phyloP scores from a whole-genome alignment of 2,113 vertebrate species.

The Pithys albifrons region DNA sequence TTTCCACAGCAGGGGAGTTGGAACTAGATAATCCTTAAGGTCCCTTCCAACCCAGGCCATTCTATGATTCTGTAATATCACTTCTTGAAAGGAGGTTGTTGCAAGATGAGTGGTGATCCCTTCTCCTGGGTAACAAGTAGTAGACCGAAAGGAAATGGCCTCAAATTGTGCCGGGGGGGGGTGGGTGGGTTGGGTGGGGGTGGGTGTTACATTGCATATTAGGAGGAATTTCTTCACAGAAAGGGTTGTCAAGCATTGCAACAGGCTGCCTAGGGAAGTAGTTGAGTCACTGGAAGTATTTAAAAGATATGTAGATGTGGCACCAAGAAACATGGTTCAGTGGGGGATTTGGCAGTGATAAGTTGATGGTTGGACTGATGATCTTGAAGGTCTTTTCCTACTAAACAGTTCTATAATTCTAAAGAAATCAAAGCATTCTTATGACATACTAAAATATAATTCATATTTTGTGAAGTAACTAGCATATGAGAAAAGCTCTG shows the following conservation, averaged over 20 bases:
- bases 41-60: not conserved
- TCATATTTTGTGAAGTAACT: slow-evolving; percentile 34
- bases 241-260: not conserved
- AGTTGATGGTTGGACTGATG: not conserved
- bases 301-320: not conserved
- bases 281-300: not conserved
- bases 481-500: not conserved
- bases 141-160: not conserved
- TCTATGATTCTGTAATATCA: not conserved
- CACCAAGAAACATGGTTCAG: not conserved
- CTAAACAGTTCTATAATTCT: not conserved
- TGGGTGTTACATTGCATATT: not conserved
- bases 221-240: not conserved
- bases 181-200: too few relatives aligned
- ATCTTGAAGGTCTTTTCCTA: not conserved
- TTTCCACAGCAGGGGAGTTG: too few relatives aligned
- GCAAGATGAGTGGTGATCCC: not conserved
- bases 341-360: not conserved
- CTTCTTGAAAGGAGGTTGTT: not conserved
- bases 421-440: slow-evolving; percentile 25
- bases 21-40: not conserved
- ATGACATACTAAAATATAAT: slow-evolving; percentile 7
- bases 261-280: not conserved
- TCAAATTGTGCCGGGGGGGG: not conserved
- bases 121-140: not conserved